Percentiles rank a stretch among this genome's conserved stretches.
These are phyloP conservation scores for Tetranychus piercei DNA, from an alignment of 2,888 invertebrate genomes.

Conservation along the genomic window DNA sequence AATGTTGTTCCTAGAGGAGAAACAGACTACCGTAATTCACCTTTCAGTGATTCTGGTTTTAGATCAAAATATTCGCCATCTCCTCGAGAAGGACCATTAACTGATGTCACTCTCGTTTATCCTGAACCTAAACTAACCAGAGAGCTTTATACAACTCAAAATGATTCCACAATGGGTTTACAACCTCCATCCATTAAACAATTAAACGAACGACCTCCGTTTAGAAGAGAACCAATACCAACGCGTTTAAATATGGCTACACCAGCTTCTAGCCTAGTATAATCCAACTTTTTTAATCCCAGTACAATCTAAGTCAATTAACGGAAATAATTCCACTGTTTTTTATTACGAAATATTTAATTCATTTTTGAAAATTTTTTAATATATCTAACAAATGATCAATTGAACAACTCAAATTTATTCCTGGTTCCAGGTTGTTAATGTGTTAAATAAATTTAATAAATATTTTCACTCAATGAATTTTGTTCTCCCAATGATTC, in stretches of 20 bases:
- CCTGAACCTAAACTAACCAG: background rate
- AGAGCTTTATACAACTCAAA: background rate
- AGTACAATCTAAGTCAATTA: background rate
- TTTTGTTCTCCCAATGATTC: too few relatives aligned
- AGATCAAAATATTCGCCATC: constrained; percentile 16
- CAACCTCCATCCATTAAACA: background rate
- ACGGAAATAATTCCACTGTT: background rate
- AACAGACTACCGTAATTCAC: constrained; percentile 7
- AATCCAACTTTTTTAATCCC: background rate
- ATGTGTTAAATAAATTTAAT: too few relatives aligned
- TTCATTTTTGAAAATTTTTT: too few relatives aligned
- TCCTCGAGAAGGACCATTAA: constrained; percentile 11
- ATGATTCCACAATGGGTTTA: background rate
- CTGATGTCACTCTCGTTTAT: background rate
- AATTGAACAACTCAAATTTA: too few relatives aligned
- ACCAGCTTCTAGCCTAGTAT: background rate
- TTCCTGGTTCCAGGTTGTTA: too few relatives aligned
- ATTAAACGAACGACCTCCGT: background rate
- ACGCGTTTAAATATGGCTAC: background rate
- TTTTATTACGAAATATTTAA: background rate
- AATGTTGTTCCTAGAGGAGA: constrained; percentile 2
- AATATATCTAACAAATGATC: too few relatives aligned
- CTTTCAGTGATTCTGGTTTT: constrained; percentile 17
- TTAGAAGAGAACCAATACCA: background rate
- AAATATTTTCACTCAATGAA: too few relatives aligned